phyloP scores from a whole-genome alignment of 2,888 invertebrate genomes.

The Acrocyrtus sp. region DNA sequence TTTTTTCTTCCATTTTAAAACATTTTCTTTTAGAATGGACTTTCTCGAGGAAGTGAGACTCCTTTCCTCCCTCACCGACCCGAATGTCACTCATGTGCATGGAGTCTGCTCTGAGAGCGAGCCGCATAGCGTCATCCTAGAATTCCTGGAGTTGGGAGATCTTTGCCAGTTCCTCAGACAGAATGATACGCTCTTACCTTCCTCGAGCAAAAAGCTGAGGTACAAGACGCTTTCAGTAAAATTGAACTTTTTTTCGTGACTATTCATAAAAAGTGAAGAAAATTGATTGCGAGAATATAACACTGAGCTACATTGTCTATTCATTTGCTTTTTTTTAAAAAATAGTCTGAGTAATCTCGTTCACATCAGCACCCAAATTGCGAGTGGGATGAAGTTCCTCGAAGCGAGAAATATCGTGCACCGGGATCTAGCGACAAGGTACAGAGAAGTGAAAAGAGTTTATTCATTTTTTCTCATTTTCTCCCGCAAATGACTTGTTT shows the following conservation, averaged over 20 bases:
- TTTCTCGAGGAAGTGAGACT: constrained; percentile 88
- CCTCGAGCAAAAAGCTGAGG: constrained; percentile 62
- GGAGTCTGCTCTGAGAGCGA: constrained; percentile 84
- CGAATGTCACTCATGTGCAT: constrained; percentile 84
- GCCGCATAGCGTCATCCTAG: constrained; percentile 87
- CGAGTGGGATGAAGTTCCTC: constrained; percentile 90
- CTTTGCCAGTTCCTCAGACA: constrained; percentile 76
- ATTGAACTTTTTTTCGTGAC: neutral
- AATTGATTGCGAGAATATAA: neutral
- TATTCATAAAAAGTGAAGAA: neutral
- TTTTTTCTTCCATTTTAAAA: constrained; percentile 50
- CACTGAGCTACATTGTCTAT: constrained; percentile 4
- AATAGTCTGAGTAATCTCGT: constrained; percentile 72
- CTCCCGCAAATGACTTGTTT: constrained; percentile 33
- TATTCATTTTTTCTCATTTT: constrained; percentile 25
- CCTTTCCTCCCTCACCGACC: constrained; percentile 83
- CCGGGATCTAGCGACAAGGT: constrained; percentile 87
- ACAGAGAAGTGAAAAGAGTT: too few species aligned
- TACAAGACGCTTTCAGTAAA: constrained; percentile 43
- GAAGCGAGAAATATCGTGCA: constrained; percentile 91
- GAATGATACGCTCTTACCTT: constrained; percentile 65
- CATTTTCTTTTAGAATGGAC: too few species aligned
- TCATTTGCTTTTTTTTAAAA: constrained; percentile 8
- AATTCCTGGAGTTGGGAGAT: constrained; percentile 88
- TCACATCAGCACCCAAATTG: constrained; percentile 85